A percentile compares a stretch with the other conserved stretches of the same genome.
phyloP scores from a whole-genome alignment of 2,113 vertebrate species.

The human region GRCh38 chr7:84338501-84339000 shows the following conservation, averaged over 20 bases:
- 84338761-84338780: constrained; percentile 13
- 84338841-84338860: constrained; percentile 25
- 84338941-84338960: constrained; percentile 49
- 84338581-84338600: neutral
- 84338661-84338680: neutral
- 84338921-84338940: constrained; percentile 33
- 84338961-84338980: constrained; percentile 54
- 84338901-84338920: constrained; percentile 32
- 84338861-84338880: constrained; percentile 21
- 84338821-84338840: constrained; percentile 40
- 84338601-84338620: neutral
- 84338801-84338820: constrained; percentile 23
- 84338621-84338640: neutral
- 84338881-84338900: neutral
- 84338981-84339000: constrained; percentile 52
- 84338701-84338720: neutral
- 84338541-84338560: neutral
- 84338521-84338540: neutral
- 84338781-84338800: neutral
- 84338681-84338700: neutral
- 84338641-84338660: neutral
- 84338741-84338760: neutral
- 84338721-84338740: neutral
- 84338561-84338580: neutral
- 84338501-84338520: neutral